These are phyloP conservation scores for Beris morrisii DNA, from an alignment of 2,888 invertebrate species.

Conservation along the genomic window DNA sequence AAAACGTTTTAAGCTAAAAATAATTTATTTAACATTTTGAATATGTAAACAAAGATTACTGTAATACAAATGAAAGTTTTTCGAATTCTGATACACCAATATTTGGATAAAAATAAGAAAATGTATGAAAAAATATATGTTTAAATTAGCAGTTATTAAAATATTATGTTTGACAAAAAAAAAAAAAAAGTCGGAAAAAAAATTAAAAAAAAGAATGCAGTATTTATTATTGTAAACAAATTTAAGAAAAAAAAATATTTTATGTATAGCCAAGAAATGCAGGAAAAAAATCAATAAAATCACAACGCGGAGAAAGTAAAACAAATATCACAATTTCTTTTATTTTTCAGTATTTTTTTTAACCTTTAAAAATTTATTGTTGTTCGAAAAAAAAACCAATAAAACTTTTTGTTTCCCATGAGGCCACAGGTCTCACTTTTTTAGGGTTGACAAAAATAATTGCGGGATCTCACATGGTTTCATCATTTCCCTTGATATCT, in stretches of 20 bases:
- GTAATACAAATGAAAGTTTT: no score
- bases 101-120: slow-evolving; percentile 18
- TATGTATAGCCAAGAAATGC: slow-evolving; percentile 31
- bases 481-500: no score
- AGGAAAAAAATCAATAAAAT: slow-evolving; percentile 36
- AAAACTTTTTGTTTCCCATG: no score
- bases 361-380: background rate
- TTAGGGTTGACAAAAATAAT: no score
- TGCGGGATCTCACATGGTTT: no score
- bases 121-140: slow-evolving; percentile 19
- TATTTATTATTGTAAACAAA: slow-evolving; percentile 26
- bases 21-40: slow-evolving; percentile 37
- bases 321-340: background rate
- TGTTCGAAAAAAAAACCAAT: no score
- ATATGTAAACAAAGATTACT: slow-evolving; percentile 22
- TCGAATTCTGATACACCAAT: slow-evolving; percentile 1
- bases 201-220: slow-evolving; percentile 23
- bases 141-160: slow-evolving; percentile 20
- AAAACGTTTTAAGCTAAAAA: slow-evolving; percentile 27
- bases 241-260: slow-evolving; percentile 36
- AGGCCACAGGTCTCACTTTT: no score
- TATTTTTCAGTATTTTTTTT: background rate
- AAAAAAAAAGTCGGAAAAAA: slow-evolving; percentile 16
- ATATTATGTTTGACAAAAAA: background rate
- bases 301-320: background rate